phyloP scores from a whole-genome alignment of 2,113 vertebrate genomes.

The Varanus salvator region DNA sequence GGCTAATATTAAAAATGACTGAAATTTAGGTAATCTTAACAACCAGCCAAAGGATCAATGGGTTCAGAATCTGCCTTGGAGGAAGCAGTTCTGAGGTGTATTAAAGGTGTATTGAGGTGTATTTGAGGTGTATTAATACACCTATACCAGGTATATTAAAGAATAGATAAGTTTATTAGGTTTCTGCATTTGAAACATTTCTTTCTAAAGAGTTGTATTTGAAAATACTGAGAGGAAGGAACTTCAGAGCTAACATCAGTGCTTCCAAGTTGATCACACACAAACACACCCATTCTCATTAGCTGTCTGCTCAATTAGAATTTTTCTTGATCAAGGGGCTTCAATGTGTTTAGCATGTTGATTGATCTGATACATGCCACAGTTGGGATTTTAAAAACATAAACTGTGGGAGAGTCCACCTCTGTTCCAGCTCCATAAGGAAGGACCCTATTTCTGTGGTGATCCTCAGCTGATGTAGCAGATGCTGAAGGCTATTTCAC shows the following conservation, averaged over 20 bases:
- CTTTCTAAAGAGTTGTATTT: background rate
- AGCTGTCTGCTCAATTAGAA: background rate
- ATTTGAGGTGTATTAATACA: no score
- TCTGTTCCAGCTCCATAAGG: background rate
- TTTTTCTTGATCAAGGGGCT: background rate
- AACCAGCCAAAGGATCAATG: conserved; percentile 39
- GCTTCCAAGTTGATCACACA: background rate
- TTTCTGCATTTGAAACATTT: background rate
- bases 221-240: background rate
- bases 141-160: conserved; percentile 33
- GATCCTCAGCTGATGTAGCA: background rate
- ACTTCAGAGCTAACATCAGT: background rate
- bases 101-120: background rate
- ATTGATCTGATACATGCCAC: background rate
- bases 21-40: conserved; percentile 51
- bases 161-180: background rate
- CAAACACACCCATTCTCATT: background rate
- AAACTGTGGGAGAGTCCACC: background rate
- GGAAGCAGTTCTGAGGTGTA: conserved; percentile 53
- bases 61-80: conserved; percentile 41
- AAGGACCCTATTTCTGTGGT: background rate
- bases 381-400: background rate
- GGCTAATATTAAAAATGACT: conserved; percentile 55
- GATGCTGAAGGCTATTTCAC: background rate
- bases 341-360: background rate